Base-by-base conservation (phyloP, 2,113 vertebrate species). In the Marcusenius ussheri region DNA sequence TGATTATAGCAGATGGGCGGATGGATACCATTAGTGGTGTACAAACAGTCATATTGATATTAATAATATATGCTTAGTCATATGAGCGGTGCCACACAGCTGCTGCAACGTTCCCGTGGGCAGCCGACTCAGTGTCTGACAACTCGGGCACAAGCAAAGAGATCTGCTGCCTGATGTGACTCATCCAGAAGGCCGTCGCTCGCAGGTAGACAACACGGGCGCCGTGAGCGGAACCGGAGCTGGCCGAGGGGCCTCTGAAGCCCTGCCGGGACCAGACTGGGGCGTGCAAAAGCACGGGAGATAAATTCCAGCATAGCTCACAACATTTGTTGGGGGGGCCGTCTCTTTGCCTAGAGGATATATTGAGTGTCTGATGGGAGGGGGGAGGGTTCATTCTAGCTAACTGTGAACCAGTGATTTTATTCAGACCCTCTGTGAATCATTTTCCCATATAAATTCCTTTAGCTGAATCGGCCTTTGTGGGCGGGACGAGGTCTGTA, bases 31-130 rank as follows among this genome's bases (percentile, higher is more conserved):
- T 80, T 80, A 80, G 74, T 77, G 6, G 70, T 42, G 31, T 80
- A 80, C 74, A 80, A 80, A 80, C 74, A 80, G 74, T 80, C 74
- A 80, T 80, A 80, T n/a, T 80, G 74, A 80, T 80, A 42, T 42
- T 35, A 80, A 80, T 80, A 80, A 80, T 80, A 80, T 39, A 80
- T 8, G 74, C 74, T 80, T 80, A 80, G 74, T 80, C 74, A 80
- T 80, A 19, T 80, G 2, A 42, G 62, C 5, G 62, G 10, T 70
- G 62, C 74, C 74, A 42, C 74, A 3, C 74, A 80, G 35, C 74
- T 42, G 74, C 74, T 80, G 35, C 7, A 3, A 80, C 2, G 5
- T 80, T 19, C 13, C 74, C 35, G 74, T 42, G 74, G 74, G 74
- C 17, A 17, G 35, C 15, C 74, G 35, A 80, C 35, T 35, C 74